Conservation (phyloP, 2,888 invertebrate species). For the Aspidapion aeneum region DNA sequence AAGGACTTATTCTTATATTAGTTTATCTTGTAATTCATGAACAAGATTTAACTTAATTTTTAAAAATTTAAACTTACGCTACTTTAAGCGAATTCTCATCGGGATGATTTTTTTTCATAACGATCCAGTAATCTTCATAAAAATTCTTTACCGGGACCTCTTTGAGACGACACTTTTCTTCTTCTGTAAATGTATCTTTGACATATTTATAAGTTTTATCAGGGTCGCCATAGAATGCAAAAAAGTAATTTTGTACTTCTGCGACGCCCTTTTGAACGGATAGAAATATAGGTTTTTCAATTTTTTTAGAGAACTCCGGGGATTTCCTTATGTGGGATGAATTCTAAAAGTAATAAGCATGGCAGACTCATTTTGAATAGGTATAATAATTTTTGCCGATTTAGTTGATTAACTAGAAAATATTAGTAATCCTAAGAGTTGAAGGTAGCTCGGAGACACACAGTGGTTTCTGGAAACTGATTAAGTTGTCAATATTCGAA, state of each 20-base stretch:
- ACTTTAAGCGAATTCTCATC: constrained; percentile 55
- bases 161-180: constrained; percentile 66
- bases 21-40: too few relatives aligned
- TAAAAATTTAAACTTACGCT: constrained; percentile 52
- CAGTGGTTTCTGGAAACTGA: too few relatives aligned
- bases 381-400: too few relatives aligned
- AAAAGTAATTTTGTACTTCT: constrained; percentile 57
- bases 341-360: too few relatives aligned
- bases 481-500: too few relatives aligned
- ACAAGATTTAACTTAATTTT: too few relatives aligned
- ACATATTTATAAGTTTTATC: constrained; percentile 64
- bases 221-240: constrained; percentile 66
- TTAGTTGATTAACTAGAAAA: too few relatives aligned
- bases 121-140: constrained; percentile 53
- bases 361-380: too few relatives aligned
- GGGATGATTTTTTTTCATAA: constrained; percentile 53
- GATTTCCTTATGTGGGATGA: constrained; percentile 8
- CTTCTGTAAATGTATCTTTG: constrained; percentile 62
- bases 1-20: too few relatives aligned
- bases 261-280: constrained; percentile 58
- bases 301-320: constrained; percentile 41
- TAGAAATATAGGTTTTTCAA: constrained; percentile 56
- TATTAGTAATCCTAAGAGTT: too few relatives aligned
- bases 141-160: constrained; percentile 57
- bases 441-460: too few relatives aligned